phyloP scores from a whole-genome alignment of 1,140 invertebrate species.

The Hylaeus volcanicus region DNA sequence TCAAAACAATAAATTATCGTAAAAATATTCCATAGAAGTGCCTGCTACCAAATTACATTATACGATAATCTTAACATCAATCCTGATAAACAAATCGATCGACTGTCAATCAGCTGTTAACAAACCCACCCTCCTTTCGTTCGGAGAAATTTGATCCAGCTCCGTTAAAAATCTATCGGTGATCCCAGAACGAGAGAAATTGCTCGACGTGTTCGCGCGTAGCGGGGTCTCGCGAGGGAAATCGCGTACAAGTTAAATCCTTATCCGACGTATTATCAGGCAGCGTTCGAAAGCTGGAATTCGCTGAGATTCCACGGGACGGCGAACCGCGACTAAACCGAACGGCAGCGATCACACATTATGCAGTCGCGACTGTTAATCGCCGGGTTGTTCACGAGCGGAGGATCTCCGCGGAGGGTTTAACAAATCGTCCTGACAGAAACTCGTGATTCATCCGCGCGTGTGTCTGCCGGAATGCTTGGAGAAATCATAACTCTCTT shows the following conservation, averaged over 20 bases:
- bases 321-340: slow-evolving; percentile 28
- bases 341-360: slow-evolving; percentile 51
- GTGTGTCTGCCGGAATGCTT: slow-evolving; percentile 44
- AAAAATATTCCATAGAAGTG: no score
- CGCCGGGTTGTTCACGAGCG: neutral
- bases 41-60: no score
- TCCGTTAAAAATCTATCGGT: no score
- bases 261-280: slow-evolving; percentile 37
- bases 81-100: no score
- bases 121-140: no score
- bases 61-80: no score
- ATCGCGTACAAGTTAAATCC: slow-evolving; percentile 13
- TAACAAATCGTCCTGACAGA: slow-evolving; percentile 47
- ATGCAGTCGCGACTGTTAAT: slow-evolving; percentile 39
- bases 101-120: no score
- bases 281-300: slow-evolving; percentile 20
- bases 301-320: slow-evolving; percentile 34
- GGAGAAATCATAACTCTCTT: slow-evolving; percentile 60
- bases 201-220: neutral
- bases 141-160: no score
- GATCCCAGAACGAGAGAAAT: neutral
- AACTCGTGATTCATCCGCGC: slow-evolving; percentile 42
- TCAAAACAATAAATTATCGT: no score
- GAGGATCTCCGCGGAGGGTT: slow-evolving; percentile 8
- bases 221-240: neutral